A percentile compares a stretch with the other conserved stretches of the same genome.
Conservation (phyloP, 2,888 invertebrate genomes). For the Disparrhopalites patrizii region DNA sequence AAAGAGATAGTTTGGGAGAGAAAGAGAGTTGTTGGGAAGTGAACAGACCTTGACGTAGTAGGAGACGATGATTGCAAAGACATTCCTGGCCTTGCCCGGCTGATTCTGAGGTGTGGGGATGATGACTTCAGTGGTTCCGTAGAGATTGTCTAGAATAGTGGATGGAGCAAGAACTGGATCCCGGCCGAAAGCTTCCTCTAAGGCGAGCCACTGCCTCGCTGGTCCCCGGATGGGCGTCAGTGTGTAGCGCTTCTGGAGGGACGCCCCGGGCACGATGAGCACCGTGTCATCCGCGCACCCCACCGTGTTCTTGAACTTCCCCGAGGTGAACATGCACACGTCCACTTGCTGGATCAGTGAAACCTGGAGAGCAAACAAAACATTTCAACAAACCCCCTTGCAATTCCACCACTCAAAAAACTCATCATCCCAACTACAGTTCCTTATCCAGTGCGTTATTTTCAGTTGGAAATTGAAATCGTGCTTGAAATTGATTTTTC, state of each 20-base stretch:
- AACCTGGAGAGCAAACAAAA: too few relatives aligned
- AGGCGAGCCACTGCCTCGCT: conserved; percentile 47
- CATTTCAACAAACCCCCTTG: too few relatives aligned
- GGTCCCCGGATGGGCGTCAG: conserved; percentile 45
- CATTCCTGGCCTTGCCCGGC: conserved; percentile 56
- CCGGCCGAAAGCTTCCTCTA: conserved; percentile 53
- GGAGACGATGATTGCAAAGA: conserved; percentile 84
- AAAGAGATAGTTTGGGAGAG: neutral
- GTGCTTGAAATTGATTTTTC: too few relatives aligned
- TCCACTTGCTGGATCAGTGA: conserved; percentile 84
- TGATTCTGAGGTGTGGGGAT: conserved; percentile 31
- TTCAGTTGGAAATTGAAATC: too few relatives aligned
- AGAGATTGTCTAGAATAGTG: conserved; percentile 38
- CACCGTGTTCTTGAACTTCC: conserved; percentile 90
- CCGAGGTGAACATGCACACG: conserved; percentile 92
- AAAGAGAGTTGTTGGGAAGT: neutral
- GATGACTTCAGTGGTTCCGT: conserved; percentile 29
- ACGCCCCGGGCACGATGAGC: conserved; percentile 46
- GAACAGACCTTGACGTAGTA: conserved; percentile 75
- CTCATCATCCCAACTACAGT: too few relatives aligned
- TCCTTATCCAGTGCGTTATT: too few relatives aligned
- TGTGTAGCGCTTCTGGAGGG: conserved; percentile 43
- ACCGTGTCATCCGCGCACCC: conserved; percentile 54
- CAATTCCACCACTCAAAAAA: too few relatives aligned
- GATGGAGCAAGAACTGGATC: conserved; percentile 52